These are phyloP conservation scores for Drosophila anceps DNA, from an alignment of 2,888 invertebrate species.

Conservation along the genomic window DNA sequence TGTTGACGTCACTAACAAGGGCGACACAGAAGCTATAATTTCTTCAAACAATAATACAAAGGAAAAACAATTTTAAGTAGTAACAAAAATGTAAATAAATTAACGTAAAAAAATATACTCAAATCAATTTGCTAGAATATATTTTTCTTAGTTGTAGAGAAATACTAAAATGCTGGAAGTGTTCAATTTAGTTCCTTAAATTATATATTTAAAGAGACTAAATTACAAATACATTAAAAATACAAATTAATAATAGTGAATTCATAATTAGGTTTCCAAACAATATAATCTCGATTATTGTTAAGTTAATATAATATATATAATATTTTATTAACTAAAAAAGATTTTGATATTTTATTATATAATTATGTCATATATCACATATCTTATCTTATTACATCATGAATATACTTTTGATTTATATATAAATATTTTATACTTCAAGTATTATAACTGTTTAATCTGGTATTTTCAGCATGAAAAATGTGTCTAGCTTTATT, in stretches of 20 bases:
- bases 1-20: conserved; percentile 18
- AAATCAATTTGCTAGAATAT: background rate
- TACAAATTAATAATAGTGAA: no score
- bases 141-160: no score
- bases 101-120: background rate
- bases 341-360: background rate
- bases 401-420: no score
- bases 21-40: background rate
- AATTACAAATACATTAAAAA: no score
- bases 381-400: no score
- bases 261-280: no score
- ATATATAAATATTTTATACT: background rate
- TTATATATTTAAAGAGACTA: no score
- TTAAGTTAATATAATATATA: no score
- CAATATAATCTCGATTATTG: no score
- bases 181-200: no score
- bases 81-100: background rate
- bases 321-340: background rate
- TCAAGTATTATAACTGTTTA: no score
- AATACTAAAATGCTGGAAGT: no score
- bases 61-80: background rate
- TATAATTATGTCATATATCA: background rate
- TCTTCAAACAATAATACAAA: background rate
- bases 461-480: background rate
- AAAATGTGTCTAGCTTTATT: background rate